A percentile compares a stretch with the other conserved stretches of the same genome.
Conservation (phyloP, 2,113 vertebrate genomes). For the Ameiurus melas region DNA sequence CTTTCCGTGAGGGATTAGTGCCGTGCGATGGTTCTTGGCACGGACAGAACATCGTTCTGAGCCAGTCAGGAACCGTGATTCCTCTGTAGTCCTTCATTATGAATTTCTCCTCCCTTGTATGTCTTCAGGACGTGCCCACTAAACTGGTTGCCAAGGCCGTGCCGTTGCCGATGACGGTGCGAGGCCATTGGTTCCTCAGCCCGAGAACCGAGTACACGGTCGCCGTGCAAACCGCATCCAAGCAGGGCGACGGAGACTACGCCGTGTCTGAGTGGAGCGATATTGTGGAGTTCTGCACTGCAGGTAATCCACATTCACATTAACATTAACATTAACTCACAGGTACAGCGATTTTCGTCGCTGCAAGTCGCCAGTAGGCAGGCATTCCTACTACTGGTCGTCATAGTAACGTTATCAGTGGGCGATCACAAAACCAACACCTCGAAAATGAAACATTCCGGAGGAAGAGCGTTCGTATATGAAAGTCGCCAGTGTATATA, state of each 20-base stretch:
- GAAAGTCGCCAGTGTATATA: too few relatives aligned
- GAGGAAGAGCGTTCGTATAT: too few relatives aligned
- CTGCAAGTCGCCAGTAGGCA: too few relatives aligned
- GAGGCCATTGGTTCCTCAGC: constrained; percentile 98
- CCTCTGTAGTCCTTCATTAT: background rate
- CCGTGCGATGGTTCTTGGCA: background rate
- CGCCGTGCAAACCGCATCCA: constrained; percentile 94
- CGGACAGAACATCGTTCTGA: background rate
- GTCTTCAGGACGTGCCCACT: constrained; percentile 90
- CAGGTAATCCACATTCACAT: constrained; percentile 69
- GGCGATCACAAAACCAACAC: too few relatives aligned
- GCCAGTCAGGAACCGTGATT: background rate
- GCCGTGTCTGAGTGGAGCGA: constrained; percentile 97
- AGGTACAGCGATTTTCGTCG: too few relatives aligned
- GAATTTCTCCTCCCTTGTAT: background rate
- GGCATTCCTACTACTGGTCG: too few relatives aligned
- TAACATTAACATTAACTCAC: background rate
- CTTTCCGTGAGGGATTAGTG: background rate
- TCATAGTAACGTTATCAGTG: too few relatives aligned
- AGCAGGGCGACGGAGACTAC: constrained; percentile 94
- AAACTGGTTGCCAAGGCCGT: constrained; percentile 98
- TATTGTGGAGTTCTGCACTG: constrained; percentile 98
- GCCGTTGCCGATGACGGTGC: constrained; percentile 95
- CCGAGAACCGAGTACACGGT: constrained; percentile 98
- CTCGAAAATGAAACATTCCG: too few relatives aligned